A percentile compares a stretch with the other conserved stretches of the same genome.
Conservation (phyloP, 2,113 vertebrate species). For the Upupa epops region DNA sequence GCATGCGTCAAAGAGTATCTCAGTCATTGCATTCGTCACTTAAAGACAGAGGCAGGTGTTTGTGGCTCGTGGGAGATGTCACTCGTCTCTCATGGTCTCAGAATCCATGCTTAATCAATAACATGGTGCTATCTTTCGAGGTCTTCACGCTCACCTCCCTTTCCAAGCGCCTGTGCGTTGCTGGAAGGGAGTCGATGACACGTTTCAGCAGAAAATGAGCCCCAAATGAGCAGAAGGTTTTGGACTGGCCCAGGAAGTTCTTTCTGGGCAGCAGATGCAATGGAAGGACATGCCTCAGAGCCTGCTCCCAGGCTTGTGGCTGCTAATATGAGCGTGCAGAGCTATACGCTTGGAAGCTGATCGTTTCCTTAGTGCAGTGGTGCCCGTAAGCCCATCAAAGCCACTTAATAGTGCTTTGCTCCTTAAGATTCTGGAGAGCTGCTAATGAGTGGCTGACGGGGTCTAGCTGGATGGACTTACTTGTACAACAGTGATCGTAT, state of each 20-base stretch:
- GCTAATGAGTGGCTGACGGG: neutral
- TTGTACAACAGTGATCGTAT: neutral
- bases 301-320: neutral
- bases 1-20: neutral
- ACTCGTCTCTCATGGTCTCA: neutral
- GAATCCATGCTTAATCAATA: neutral
- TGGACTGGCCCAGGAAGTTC: neutral
- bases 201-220: neutral
- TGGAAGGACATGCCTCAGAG: neutral
- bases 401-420: neutral
- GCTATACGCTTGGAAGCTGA: neutral
- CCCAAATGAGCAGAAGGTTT: neutral
- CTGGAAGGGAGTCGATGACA: neutral
- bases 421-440: neutral
- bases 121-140: neutral
- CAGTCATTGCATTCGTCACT: neutral
- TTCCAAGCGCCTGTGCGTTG: neutral
- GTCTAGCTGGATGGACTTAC: neutral
- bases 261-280: neutral
- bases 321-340: neutral
- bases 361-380: neutral
- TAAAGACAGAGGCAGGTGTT: neutral
- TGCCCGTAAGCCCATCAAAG: neutral
- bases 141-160: neutral
- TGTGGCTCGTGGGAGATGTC: neutral